Conservation (phyloP, 2,797 vertebrate species). For the Acomys russatus region DNA sequence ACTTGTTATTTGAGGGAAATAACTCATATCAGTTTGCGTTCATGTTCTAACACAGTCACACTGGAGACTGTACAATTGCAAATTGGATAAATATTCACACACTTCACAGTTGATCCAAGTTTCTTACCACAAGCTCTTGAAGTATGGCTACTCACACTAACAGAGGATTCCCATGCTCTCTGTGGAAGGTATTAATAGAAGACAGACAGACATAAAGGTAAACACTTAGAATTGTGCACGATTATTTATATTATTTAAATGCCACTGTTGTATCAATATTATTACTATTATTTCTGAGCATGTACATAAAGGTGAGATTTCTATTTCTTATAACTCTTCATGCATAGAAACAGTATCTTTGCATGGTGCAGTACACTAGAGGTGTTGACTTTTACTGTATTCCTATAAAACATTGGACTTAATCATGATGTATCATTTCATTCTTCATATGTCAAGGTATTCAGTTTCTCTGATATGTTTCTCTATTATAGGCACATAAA, state of each 20-base stretch:
- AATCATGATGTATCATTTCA: slow-evolving; percentile 30
- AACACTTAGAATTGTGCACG: not conserved
- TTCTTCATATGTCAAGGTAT: slow-evolving; percentile 26
- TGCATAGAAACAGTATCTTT: not conserved
- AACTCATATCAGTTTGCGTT: not conserved
- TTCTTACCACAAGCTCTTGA: not conserved
- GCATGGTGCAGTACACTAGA: not conserved
- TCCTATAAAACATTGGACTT: slow-evolving; percentile 19
- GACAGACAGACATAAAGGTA: not conserved
- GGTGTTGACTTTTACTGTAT: not conserved
- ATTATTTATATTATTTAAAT: not conserved
- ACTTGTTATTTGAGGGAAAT: not conserved
- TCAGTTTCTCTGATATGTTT: not conserved
- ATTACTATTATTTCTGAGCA: not conserved
- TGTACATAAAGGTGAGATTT: not conserved
- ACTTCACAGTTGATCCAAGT: no score
- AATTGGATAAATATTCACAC: not conserved
- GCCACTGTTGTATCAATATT: not conserved
- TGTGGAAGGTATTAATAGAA: not conserved
- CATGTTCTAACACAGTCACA: not conserved
- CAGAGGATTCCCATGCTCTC: not conserved
- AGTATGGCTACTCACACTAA: not conserved
- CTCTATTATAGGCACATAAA: not conserved
- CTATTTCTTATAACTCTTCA: not conserved
- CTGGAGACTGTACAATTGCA: not conserved